Evolutionary conservation across 2,113 vertebrate genomes (phyloP).

Genomic region (Astatoreochromis straeleni): DNA sequence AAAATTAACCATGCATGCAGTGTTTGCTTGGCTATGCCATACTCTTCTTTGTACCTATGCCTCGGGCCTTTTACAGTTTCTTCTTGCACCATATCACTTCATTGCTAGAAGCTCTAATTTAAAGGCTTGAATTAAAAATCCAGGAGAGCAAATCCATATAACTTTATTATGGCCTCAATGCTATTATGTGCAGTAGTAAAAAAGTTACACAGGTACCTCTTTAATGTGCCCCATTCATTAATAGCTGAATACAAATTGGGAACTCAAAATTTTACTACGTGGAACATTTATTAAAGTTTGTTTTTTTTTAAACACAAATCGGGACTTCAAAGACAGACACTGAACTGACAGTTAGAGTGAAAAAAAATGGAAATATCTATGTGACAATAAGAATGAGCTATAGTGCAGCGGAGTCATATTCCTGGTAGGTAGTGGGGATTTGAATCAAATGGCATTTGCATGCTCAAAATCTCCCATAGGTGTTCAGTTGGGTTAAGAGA

Average conservation of each 20-base stretch:
- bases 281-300: not conserved
- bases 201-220: conserved; percentile 21
- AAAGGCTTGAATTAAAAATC: conserved; percentile 42
- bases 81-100: conserved; percentile 13
- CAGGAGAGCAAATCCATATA: conserved; percentile 19
- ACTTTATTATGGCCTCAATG: conserved; percentile 39
- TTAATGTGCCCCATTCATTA: conserved; percentile 32
- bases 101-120: conserved; percentile 29
- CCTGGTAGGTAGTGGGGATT: not conserved
- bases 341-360: not conserved
- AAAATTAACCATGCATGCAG: conserved; percentile 18
- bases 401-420: not conserved
- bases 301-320: not conserved
- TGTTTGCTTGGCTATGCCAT: conserved; percentile 33
- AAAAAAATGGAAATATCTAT: not conserved
- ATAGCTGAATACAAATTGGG: conserved; percentile 23
- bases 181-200: conserved; percentile 38
- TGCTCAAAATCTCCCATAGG: not conserved
- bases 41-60: not conserved
- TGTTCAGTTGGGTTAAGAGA: not conserved
- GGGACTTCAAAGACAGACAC: not conserved
- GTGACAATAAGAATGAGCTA: not conserved
- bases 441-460: not conserved
- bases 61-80: not conserved
- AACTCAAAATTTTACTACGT: not conserved